Evolutionary conservation across 2,888 invertebrate genomes (phyloP).

Genomic region (Drosophila stalkeri): DNA sequence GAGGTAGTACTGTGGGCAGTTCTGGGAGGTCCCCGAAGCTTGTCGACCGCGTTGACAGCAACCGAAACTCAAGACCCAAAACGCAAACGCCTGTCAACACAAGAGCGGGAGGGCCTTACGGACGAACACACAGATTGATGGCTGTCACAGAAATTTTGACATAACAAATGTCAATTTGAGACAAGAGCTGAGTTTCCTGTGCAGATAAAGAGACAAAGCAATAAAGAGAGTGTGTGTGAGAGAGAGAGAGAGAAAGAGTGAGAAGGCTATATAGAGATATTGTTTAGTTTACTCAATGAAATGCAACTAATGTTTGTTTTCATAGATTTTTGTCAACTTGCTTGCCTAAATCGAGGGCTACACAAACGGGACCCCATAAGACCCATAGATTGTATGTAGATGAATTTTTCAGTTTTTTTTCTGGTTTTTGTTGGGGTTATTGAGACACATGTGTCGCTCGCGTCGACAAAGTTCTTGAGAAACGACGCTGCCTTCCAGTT

Average conservation of each 20-base stretch:
- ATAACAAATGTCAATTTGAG: constrained; percentile 74
- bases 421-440: constrained; percentile 23
- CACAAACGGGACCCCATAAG: constrained; percentile 20
- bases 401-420: not conserved
- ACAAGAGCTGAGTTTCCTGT: constrained; percentile 58
- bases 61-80: constrained; percentile 47
- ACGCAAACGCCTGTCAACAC: constrained; percentile 66
- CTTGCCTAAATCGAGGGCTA: constrained; percentile 43
- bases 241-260: constrained; percentile 1
- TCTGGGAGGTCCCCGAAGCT: constrained; percentile 70
- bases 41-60: constrained; percentile 44
- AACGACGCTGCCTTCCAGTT: constrained; percentile 24
- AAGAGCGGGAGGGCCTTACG: constrained; percentile 22
- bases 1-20: constrained; percentile 13
- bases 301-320: constrained; percentile 71
- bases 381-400: constrained; percentile 10
- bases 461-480: constrained; percentile 45
- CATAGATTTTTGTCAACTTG: constrained; percentile 76
- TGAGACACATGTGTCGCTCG: constrained; percentile 59
- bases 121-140: constrained; percentile 64
- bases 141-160: constrained; percentile 77
- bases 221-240: not conserved
- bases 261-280: constrained; percentile 9
- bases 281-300: constrained; percentile 45
- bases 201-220: constrained; percentile 14